These are phyloP conservation scores for Tachuris rubrigastra DNA, from an alignment of 2,113 vertebrate genomes.

Conservation along the genomic window DNA sequence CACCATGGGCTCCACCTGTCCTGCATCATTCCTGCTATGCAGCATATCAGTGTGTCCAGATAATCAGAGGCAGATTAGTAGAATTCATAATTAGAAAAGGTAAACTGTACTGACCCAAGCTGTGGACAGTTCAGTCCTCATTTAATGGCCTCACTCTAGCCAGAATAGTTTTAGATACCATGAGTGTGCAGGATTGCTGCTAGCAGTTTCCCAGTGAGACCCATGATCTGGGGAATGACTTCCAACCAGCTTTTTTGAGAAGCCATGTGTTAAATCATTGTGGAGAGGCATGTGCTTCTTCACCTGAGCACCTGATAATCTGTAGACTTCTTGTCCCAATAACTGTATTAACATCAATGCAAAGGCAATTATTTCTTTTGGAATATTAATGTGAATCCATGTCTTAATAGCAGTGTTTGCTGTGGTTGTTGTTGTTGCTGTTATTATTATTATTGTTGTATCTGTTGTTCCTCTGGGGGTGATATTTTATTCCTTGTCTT, in stretches of 20 bases:
- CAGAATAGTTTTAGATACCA: not conserved
- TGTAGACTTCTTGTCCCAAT: not conserved
- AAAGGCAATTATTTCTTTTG: not conserved
- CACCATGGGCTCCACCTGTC: not conserved
- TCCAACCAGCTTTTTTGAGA: not conserved
- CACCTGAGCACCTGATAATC: not conserved
- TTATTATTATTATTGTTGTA: not conserved
- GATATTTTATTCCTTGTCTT: not conserved
- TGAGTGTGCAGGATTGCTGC: not conserved
- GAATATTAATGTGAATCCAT: not conserved
- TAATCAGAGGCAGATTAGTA: not conserved
- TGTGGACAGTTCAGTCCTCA: not conserved
- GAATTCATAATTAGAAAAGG: not conserved
- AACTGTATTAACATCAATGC: not conserved
- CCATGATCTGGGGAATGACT: not conserved
- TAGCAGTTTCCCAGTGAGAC: not conserved
- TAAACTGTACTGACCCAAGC: not conserved
- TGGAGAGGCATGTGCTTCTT: not conserved
- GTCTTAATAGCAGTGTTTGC: not conserved
- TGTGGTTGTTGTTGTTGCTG: not conserved
- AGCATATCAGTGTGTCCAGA: not conserved
- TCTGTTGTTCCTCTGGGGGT: not conserved
- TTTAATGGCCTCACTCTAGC: not conserved
- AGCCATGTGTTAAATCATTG: not conserved
- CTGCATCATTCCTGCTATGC: not conserved